A percentile compares a stretch with the other conserved stretches of the same genome.
Conservation (phyloP, 2,797 vertebrate genomes). For the Poecilia gillii region DNA sequence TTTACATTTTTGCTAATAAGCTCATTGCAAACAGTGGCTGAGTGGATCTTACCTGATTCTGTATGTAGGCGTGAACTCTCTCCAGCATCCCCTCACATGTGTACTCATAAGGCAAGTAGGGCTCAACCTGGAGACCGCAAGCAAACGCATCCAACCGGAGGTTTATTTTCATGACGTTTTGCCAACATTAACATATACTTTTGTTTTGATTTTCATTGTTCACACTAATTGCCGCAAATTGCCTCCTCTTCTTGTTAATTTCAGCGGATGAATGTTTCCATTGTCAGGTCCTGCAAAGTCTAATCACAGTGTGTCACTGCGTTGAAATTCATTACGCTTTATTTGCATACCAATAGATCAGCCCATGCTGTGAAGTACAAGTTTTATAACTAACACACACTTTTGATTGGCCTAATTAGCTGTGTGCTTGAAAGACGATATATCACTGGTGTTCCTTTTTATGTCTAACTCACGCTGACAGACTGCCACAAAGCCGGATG, state of each 20-base stretch:
- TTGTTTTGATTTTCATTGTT: constrained; percentile 48
- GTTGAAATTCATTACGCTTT: constrained; percentile 67
- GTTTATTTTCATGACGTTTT: constrained; percentile 31
- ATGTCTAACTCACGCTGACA: constrained; percentile 12
- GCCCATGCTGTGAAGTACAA: constrained; percentile 45
- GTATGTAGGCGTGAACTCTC: constrained; percentile 91
- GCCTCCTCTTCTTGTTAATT: constrained; percentile 56
- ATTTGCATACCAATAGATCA: constrained; percentile 67
- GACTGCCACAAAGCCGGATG: constrained; percentile 11
- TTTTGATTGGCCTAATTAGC: constrained; percentile 67
- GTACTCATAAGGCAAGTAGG: constrained; percentile 94
- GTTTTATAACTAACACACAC: constrained; percentile 43
- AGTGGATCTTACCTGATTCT: constrained; percentile 85
- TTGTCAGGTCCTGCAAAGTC: constrained; percentile 50
- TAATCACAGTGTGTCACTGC: constrained; percentile 67
- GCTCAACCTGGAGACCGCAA: constrained; percentile 85
- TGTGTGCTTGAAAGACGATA: constrained; percentile 32
- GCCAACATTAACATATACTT: constrained; percentile 9
- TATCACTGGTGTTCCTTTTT: constrained; percentile 26
- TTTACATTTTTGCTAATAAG: not conserved
- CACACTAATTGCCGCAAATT: constrained; percentile 59
- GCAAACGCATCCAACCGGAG: not conserved
- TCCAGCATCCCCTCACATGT: constrained; percentile 96
- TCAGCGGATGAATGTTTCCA: constrained; percentile 57
- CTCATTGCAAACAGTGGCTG: not conserved